Percentiles rank a stretch among this genome's conserved stretches.
These are phyloP conservation scores for Argyrosomus japonicus DNA, from an alignment of 2,113 vertebrate species.

Conservation along the genomic window DNA sequence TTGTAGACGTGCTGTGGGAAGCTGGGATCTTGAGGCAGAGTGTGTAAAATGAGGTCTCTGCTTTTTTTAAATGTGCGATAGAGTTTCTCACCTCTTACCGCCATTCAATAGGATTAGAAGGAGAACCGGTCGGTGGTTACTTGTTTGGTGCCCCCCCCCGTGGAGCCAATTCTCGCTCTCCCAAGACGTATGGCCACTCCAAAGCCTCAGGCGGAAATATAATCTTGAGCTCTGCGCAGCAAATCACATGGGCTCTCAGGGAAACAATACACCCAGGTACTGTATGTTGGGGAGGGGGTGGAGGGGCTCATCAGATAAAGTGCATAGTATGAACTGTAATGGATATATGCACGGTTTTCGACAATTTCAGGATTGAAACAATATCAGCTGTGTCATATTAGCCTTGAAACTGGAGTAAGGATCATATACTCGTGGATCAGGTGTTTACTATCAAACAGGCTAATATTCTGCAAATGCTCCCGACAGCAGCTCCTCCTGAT, in stretches of 20 bases:
- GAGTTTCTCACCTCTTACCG: conserved; percentile 69
- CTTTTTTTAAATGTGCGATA: conserved; percentile 66
- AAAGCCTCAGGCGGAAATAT: conserved; percentile 70
- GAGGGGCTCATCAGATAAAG: conserved; percentile 34
- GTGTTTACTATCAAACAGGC: conserved; percentile 4
- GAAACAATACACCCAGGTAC: conserved; percentile 64
- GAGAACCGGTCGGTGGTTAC: conserved; percentile 60
- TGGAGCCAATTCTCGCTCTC: conserved; percentile 57
- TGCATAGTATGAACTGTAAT: conserved; percentile 51
- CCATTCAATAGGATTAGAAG: conserved; percentile 66
- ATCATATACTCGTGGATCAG: not conserved
- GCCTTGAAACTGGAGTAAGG: not conserved
- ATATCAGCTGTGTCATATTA: conserved; percentile 14
- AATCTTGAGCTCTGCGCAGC: conserved; percentile 58
- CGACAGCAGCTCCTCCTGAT: conserved; percentile 26
- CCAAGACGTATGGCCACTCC: conserved; percentile 53
- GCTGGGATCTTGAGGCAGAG: conserved; percentile 22
- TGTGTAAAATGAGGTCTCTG: conserved; percentile 52
- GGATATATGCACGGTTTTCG: conserved; percentile 52
- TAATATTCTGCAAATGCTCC: conserved; percentile 25
- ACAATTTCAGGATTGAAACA: conserved; percentile 49
- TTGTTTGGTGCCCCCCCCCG: conserved; percentile 30
- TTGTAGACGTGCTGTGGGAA: conserved; percentile 39
- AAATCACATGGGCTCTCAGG: conserved; percentile 46
- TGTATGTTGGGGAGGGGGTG: not conserved